These are phyloP conservation scores for Pangasius krempfi DNA, from an alignment of 2,797 vertebrate genomes.

Conservation along the genomic window DNA sequence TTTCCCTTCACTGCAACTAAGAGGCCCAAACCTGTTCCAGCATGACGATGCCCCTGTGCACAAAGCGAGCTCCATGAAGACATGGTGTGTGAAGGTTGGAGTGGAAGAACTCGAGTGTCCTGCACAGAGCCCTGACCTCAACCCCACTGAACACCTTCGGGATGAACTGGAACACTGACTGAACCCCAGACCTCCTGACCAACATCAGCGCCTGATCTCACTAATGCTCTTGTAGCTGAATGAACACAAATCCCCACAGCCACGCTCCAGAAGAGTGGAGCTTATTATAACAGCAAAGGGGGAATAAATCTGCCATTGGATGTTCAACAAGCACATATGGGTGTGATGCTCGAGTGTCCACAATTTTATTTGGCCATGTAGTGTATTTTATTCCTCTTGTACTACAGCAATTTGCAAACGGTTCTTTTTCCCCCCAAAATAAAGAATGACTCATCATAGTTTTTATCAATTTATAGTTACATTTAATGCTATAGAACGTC, in stretches of 20 bases:
- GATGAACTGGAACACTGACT: too few species aligned
- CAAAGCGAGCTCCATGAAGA: not conserved
- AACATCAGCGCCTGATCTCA: not conserved
- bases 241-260: not conserved
- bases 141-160: too few species aligned
- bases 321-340: too few species aligned
- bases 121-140: not conserved
- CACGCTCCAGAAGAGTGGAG: too few species aligned
- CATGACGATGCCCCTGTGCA: not conserved
- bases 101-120: not conserved
- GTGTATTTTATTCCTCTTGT: not conserved
- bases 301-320: not conserved
- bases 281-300: not conserved
- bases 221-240: not conserved
- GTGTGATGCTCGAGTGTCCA: too few species aligned
- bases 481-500: not conserved
- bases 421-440: not conserved
- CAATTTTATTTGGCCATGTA: not conserved
- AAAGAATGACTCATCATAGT: not conserved
- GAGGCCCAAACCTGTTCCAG: not conserved
- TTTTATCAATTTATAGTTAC: not conserved
- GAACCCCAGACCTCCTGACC: not conserved
- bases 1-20: not conserved
- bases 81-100: too few species aligned
- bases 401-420: not conserved